A percentile compares a stretch with the other conserved stretches of the same genome.
Conservation (phyloP, 2,888 invertebrate species). For the Protonemura montana region DNA sequence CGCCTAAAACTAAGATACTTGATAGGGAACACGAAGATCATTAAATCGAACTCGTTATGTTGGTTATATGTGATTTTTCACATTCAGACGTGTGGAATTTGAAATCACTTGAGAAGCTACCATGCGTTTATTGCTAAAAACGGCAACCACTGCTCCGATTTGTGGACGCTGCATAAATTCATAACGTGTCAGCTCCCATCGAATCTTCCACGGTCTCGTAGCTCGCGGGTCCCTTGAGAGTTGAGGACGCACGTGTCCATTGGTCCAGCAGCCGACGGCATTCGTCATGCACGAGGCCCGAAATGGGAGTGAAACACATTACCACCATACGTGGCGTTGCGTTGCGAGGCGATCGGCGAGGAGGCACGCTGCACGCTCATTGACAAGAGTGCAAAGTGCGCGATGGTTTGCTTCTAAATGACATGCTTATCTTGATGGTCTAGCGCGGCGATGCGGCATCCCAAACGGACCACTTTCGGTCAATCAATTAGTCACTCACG, state of each 20-base stretch:
- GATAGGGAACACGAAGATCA: background rate
- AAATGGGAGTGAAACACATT: slow-evolving; percentile 7
- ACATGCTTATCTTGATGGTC: background rate
- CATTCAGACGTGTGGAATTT: background rate
- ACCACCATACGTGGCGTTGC: background rate
- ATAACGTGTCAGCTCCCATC: background rate
- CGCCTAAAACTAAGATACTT: background rate
- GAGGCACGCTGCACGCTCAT: background rate
- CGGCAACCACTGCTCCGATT: background rate
- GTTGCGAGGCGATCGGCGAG: background rate
- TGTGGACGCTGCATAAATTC: background rate
- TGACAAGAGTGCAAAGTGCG: background rate
- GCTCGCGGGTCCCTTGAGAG: background rate
- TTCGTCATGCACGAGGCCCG: background rate
- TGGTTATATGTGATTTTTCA: background rate
- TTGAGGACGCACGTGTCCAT: background rate
- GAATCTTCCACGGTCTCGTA: background rate
- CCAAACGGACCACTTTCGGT: background rate
- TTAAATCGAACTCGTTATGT: background rate
- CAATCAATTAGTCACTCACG: background rate
- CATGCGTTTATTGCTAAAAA: background rate
- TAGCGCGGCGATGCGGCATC: background rate
- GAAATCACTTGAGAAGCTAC: background rate
- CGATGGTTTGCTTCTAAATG: background rate
- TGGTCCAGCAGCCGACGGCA: background rate